Evolutionary conservation across 2,888 invertebrate species (phyloP).

Genomic region (Drosophila nr. perissopoda): DNA sequence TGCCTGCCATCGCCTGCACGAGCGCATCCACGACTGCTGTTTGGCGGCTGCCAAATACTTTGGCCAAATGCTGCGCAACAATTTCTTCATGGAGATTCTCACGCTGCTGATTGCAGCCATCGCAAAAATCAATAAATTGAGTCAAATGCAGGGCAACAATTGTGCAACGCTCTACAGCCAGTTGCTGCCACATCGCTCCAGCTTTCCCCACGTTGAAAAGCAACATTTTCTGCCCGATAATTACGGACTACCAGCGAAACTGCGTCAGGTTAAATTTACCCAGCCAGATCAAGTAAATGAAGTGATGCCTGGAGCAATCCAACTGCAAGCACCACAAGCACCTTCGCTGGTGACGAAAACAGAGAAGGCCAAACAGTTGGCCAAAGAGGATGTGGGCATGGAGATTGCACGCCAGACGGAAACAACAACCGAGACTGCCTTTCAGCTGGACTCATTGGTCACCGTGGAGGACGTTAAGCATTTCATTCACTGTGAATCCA

Average conservation of each 20-base stretch:
- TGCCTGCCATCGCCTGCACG: constrained; percentile 71
- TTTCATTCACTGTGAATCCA: constrained; percentile 77
- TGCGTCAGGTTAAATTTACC: constrained; percentile 6
- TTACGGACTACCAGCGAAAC: constrained; percentile 58
- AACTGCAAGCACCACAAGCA: constrained; percentile 21
- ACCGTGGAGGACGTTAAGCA: constrained; percentile 71
- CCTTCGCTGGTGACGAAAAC: constrained; percentile 45
- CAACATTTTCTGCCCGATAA: constrained; percentile 56
- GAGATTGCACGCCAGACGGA: constrained; percentile 37
- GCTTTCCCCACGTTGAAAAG: constrained; percentile 71
- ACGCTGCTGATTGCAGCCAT: constrained; percentile 79
- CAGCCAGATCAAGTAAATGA: constrained; percentile 26
- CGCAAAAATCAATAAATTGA: constrained; percentile 74
- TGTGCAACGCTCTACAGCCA: constrained; percentile 71
- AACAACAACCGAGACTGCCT: constrained; percentile 13
- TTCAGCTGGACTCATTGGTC: constrained; percentile 62
- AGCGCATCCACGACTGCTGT: constrained; percentile 78
- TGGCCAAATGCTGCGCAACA: constrained; percentile 70
- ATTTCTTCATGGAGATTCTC: constrained; percentile 81
- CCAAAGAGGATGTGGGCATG: constrained; percentile 67
- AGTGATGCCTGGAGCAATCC: background rate
- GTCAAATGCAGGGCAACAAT: constrained; percentile 57
- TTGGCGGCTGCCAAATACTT: constrained; percentile 76
- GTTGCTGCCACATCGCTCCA: constrained; percentile 48
- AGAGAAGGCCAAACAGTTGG: constrained; percentile 49